Evolutionary conservation across 2,888 invertebrate genomes (phyloP).

Genomic region (Trachelus iudaicus): DNA sequence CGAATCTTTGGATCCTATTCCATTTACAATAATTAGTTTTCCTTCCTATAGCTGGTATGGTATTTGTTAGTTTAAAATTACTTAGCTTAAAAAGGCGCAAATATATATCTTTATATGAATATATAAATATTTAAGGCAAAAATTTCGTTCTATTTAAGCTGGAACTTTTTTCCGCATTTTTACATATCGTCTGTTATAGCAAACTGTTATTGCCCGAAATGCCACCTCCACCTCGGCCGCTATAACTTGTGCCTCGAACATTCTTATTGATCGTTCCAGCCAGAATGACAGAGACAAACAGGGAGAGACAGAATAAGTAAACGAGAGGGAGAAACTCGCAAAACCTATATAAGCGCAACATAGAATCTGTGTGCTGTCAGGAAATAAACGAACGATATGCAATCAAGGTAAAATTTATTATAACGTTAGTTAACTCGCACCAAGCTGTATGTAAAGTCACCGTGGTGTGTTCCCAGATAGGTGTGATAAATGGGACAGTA

Average conservation of each 20-base stretch:
- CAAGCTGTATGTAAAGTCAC: constrained; percentile 15
- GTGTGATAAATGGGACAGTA: constrained; percentile 71
- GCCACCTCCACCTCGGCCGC: background rate
- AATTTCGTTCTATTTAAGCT: background rate
- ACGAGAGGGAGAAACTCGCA: background rate
- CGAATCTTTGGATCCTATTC: too few species aligned
- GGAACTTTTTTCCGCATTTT: background rate
- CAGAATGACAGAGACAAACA: background rate
- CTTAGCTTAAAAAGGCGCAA: too few species aligned
- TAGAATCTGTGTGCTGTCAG: background rate
- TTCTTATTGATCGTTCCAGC: background rate
- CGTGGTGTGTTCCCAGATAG: constrained; percentile 66
- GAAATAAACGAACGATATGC: background rate
- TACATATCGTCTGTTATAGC: background rate
- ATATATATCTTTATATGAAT: background rate
- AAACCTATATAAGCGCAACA: background rate
- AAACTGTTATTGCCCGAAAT: background rate
- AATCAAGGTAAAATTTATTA: background rate
- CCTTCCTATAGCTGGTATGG: too few species aligned
- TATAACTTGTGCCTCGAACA: background rate
- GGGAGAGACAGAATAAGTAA: background rate
- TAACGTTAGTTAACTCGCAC: background rate
- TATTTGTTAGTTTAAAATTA: too few species aligned
- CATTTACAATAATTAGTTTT: too few species aligned
- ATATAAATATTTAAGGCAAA: background rate